Percentiles rank a stretch among this genome's conserved stretches.
Evolutionary conservation across 2,797 vertebrate genomes (phyloP).

Genomic region (Melanotaenia maccullochi): DNA sequence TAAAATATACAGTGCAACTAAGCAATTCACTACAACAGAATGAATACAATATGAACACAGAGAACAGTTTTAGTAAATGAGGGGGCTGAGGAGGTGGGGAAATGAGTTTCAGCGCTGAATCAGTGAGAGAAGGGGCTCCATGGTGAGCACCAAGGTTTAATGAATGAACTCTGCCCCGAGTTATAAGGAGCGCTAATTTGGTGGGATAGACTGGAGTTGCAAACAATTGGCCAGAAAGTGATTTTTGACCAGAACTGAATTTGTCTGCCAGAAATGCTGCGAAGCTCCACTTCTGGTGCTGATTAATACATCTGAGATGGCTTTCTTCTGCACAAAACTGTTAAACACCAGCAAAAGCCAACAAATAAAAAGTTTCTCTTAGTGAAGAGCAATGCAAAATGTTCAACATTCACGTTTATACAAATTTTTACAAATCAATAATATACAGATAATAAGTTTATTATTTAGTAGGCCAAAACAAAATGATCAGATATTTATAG

Average conservation of each 20-base stretch:
- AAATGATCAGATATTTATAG: too few relatives aligned
- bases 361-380: background rate
- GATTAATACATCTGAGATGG: background rate
- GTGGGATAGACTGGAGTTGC: background rate
- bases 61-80: background rate
- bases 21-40: background rate
- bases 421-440: too few relatives aligned
- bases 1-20: background rate
- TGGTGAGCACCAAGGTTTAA: background rate
- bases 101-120: background rate
- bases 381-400: background rate
- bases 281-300: background rate
- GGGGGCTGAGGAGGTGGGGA: background rate
- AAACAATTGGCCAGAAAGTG: background rate
- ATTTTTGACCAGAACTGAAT: background rate
- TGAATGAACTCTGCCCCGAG: constrained; percentile 1
- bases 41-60: background rate
- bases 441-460: too few relatives aligned
- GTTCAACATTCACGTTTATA: background rate
- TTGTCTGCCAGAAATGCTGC: background rate
- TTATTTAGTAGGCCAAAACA: too few relatives aligned
- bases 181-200: background rate
- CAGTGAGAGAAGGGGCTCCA: background rate
- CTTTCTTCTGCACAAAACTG: background rate
- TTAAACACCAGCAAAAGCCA: background rate